Evolutionary conservation across 2,113 vertebrate species (phyloP), one percentile per base, ranked within the genome.

Genomic region (Aix galericulata): DNA sequence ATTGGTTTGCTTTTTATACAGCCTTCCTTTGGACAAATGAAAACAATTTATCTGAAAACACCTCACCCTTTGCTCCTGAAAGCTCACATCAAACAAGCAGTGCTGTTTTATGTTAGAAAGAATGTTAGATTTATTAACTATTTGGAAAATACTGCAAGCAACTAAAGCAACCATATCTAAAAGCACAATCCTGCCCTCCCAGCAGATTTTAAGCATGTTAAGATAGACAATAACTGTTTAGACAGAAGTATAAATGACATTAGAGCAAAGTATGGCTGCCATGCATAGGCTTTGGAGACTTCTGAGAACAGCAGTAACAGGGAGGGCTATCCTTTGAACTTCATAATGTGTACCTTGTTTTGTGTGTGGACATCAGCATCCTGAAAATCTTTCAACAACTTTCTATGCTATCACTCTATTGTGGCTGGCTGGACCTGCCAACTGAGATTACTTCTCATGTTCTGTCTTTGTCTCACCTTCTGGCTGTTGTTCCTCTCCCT

Each of bases 391-490:
- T 64, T 85, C 81, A 83, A 83, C 59, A 93, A 59, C 92, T 95
- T 95, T 94, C 89, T 66, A 86, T 17, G 11, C 63, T 90, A 29
- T 94, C 69, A 59, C 59, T 96, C 69, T 90, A 56, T 84, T 90
- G 89, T 93, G 89, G 73, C 80, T 96, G 89, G 63, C 84, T 95
- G 89, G 91, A 90, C 63, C 91, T 97, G 95, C 92, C 94, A 95
- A 6, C 81, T 91, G 80, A 95, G 89, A 97, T 96, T 88, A 93
- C 31, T 85, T 96, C 89, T 96, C 69, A 75, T 80, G 52, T 88
- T 95, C 84, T 93, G 66, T 89, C 93, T 97, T 86, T 91, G 83
- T 91, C 90, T 95, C 94, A 95, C 93, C 73, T 95, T 92, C 72
- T 95, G 86, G 62, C 64, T 95, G 75, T 78, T 93, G 40, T 82